Evolutionary conservation across 2,113 vertebrate species (phyloP).

Genomic region (Pheucticus melanocephalus): DNA sequence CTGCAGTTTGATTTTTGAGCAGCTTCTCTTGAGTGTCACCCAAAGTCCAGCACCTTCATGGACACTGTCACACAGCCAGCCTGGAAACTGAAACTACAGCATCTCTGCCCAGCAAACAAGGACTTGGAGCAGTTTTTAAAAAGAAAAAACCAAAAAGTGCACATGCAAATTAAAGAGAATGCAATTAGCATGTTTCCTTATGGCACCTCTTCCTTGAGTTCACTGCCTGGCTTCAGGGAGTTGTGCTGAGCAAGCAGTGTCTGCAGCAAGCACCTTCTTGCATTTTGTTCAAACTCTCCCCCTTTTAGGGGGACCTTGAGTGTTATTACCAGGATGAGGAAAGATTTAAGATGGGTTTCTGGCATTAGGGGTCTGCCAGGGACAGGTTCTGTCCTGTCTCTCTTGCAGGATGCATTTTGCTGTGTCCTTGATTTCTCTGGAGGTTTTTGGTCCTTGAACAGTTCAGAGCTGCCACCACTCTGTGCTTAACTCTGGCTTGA

Average conservation of each 20-base stretch:
- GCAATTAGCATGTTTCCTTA: neutral
- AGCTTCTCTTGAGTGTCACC: neutral
- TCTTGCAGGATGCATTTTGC: neutral
- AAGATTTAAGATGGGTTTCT: neutral
- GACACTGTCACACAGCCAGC: neutral
- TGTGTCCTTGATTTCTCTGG: neutral
- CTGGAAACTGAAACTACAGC: neutral
- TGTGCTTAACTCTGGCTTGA: neutral
- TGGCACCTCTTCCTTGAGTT: neutral
- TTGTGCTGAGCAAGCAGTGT: neutral
- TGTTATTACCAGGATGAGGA: neutral
- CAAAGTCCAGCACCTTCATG: neutral
- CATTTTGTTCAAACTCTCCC: neutral
- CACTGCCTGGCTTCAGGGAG: neutral
- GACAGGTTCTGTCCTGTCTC: neutral
- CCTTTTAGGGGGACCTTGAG: neutral
- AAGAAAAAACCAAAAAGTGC: neutral
- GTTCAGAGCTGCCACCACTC: neutral
- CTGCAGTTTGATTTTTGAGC: neutral
- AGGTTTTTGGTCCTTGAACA: neutral
- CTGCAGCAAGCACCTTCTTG: neutral
- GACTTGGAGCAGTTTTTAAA: neutral
- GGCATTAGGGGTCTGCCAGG: neutral
- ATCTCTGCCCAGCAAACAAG: neutral
- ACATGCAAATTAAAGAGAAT: conserved; percentile 50